phyloP scores from a whole-genome alignment of 2,113 vertebrate genomes.

The Psammodynastes pulverulentus region DNA sequence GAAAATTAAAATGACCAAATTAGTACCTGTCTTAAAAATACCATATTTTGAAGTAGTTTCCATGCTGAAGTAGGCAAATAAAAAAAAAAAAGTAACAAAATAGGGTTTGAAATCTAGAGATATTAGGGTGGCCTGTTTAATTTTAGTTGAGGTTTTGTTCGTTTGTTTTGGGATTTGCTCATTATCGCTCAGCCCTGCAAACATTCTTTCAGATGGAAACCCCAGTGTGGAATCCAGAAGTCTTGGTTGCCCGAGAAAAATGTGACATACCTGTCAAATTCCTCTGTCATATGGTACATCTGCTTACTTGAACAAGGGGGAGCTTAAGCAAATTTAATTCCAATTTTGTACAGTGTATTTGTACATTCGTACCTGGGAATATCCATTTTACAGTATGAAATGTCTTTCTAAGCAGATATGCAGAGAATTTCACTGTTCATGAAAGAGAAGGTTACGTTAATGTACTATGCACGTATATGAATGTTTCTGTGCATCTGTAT shows the following conservation, averaged over 20 bases:
- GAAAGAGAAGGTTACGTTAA: background rate
- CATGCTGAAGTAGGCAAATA: background rate
- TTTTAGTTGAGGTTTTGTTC: background rate
- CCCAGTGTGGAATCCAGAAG: background rate
- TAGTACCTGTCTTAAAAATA: background rate
- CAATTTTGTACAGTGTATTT: too few species aligned
- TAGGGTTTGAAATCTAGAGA: background rate
- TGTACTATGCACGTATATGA: background rate
- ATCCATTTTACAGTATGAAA: background rate
- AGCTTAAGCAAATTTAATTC: background rate
- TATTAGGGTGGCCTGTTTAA: background rate
- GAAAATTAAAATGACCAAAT: background rate
- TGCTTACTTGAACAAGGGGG: background rate
- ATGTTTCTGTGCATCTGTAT: background rate
- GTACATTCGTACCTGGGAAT: background rate
- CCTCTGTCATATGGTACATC: background rate
- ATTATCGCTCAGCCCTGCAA: background rate
- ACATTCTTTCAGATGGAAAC: background rate
- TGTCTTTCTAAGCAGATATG: background rate
- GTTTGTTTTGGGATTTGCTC: background rate
- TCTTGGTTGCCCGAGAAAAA: constrained; percentile 10
- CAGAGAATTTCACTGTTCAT: background rate
- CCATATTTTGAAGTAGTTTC: background rate
- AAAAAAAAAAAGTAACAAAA: background rate
- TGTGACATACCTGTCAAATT: constrained; percentile 10